Conservation (phyloP, 2,888 invertebrate genomes). For the Dynastes tityus region DNA sequence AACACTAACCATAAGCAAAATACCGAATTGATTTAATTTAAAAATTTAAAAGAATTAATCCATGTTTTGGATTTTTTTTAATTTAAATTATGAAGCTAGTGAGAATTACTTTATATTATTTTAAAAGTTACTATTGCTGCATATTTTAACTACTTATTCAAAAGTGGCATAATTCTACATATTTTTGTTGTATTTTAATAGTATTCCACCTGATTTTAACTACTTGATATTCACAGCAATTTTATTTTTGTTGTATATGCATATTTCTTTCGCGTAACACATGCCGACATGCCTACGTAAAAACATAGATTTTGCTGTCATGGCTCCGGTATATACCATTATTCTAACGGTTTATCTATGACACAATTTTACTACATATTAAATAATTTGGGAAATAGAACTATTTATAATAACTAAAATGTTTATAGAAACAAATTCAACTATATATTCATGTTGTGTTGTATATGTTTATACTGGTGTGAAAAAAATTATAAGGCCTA, state of each 20-base stretch:
- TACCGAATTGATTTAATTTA: not conserved
- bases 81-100: too few relatives aligned
- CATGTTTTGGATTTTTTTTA: too few relatives aligned
- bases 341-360: slow-evolving; percentile 26
- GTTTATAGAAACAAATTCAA: slow-evolving; percentile 9
- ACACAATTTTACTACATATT: slow-evolving; percentile 7
- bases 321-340: not conserved
- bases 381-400: slow-evolving; percentile 21
- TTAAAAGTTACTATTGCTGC: too few relatives aligned
- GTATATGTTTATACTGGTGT: slow-evolving; percentile 42
- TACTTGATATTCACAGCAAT: not conserved
- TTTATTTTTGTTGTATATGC: slow-evolving; percentile 31
- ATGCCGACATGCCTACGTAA: not conserved
- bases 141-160: too few relatives aligned
- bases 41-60: too few relatives aligned
- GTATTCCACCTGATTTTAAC: slow-evolving; percentile 32
- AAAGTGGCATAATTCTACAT: too few relatives aligned
- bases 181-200: too few relatives aligned
- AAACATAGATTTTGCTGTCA: too few relatives aligned
- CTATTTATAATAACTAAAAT: not conserved
- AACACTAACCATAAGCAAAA: not conserved
- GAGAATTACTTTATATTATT: too few relatives aligned
- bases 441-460: slow-evolving; percentile 28
- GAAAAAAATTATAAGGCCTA: slow-evolving; percentile 49
- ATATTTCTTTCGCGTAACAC: not conserved